Base-by-base conservation (phyloP, 1,140 invertebrate species). In the Chlorops oryzae region DNA sequence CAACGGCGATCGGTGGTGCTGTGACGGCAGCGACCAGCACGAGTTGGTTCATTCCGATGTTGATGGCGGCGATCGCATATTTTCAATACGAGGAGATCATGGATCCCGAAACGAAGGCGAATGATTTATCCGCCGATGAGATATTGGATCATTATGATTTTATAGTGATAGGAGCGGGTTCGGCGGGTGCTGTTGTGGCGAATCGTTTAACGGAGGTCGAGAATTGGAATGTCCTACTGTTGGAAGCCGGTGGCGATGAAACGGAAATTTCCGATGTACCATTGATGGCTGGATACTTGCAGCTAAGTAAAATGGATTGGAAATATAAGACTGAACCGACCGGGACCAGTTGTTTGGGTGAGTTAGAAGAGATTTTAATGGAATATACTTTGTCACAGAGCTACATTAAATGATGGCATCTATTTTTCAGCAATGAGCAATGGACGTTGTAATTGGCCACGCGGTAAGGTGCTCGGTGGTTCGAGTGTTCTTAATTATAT, bases 181-280 rank as follows among this genome's bases (percentile, higher is more conserved):
- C 93, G 0, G 92, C 93, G 59, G 95, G 86, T 18, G 83, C 90
- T 3, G 93, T 97, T n/a, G 75, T 98, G 7, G 94, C 94, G 0
- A 96, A 88, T 72, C 76, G 86, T 17, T 65, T 90, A 2, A 84
- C 83, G 10, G 88, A 90, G 70, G 76, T 89, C n/a, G 80, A 83
- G 58, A 75, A 86, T 50, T 90, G 86, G 86, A 87, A 83, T 46
- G 84, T 95, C 0, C 74, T 96, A 2, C 72, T 96, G 0, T 58
- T 96, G 50, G 93, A 96, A 77, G 92, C 92, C 3, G 93, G 92
- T 0, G 88, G 86, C 4, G 86, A 92, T 72, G 93, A 96, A 72
- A 90, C 88, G 1, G 87, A 92, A 64, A 85, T 93, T 54, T 90
- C 88, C 0, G 88, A 92, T 59, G 88, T 95, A 0, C 91, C 91